A percentile compares a stretch with the other conserved stretches of the same genome.
phyloP scores from a whole-genome alignment of 2,797 vertebrate species.

The Danio aesculapii region DNA sequence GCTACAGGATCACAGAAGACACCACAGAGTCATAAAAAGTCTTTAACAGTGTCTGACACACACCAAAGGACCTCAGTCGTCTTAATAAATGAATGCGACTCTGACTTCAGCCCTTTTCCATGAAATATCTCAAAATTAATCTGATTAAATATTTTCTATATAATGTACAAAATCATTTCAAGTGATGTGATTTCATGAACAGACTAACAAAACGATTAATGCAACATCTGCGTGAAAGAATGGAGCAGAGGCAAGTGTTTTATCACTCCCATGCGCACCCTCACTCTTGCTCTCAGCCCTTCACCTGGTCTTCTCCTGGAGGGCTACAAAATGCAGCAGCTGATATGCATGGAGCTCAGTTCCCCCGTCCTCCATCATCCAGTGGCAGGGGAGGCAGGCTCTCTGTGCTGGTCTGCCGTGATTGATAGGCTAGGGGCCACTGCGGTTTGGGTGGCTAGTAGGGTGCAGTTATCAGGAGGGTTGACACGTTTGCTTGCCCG shows the following conservation, averaged over 20 bases:
- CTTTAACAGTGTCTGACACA: too few species aligned
- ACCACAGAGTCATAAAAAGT: too few species aligned
- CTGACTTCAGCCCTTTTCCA: background rate
- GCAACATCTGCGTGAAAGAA: conserved; percentile 17
- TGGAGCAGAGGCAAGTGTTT: conserved; percentile 19
- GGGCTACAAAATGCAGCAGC: conserved; percentile 47
- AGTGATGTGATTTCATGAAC: background rate
- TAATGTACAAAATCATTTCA: background rate
- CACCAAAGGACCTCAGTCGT: too few species aligned
- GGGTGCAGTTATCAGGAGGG: conserved; percentile 56
- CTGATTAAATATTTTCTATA: too few species aligned
- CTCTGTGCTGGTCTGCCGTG: conserved; percentile 81
- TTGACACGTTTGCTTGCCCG: conserved; percentile 74
- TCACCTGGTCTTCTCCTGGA: conserved; percentile 47
- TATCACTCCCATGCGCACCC: conserved; percentile 30
- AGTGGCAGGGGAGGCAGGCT: conserved; percentile 82
- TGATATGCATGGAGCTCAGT: conserved; percentile 75
- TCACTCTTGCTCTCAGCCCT: conserved; percentile 17
- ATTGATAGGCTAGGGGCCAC: conserved; percentile 85
- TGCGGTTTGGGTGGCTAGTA: conserved; percentile 70
- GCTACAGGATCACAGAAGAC: too few species aligned
- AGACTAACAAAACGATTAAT: conserved; percentile 1
- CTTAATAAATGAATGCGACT: too few species aligned
- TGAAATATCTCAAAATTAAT: background rate
- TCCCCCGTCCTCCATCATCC: conserved; percentile 85